Percentiles rank a stretch among this genome's conserved stretches.
Conservation (phyloP, 35 echinoderm and acorn worm species). For the Apostichopus parvimensis region DNA sequence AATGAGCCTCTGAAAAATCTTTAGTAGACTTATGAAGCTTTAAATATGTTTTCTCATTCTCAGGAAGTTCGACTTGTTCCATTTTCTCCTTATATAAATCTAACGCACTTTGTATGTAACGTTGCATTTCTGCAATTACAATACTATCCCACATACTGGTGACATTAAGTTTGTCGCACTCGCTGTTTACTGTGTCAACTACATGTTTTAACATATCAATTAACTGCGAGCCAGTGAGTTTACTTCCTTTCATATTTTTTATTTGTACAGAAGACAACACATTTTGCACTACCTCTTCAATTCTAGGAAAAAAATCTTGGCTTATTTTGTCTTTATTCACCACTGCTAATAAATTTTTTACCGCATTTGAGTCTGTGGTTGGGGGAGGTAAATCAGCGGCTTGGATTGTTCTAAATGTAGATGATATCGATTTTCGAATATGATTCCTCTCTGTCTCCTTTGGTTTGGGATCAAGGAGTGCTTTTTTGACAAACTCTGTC, state of each 20-base stretch:
- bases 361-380: not conserved
- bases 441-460: not conserved
- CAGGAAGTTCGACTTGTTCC: not conserved
- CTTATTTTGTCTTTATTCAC: not conserved
- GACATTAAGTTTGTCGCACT: not conserved
- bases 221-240: not conserved
- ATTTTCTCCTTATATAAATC: not conserved
- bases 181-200: not conserved
- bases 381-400: not conserved
- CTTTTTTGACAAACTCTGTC: not conserved
- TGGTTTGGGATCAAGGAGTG: not conserved
- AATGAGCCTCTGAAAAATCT: not conserved
- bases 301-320: not conserved
- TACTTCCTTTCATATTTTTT: not conserved
- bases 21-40: not conserved
- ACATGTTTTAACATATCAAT: not conserved
- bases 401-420: not conserved
- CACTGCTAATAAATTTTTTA: not conserved
- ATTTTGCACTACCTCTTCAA: not conserved
- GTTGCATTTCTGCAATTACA: not conserved
- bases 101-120: not conserved
- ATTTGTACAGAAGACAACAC: not conserved
- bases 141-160: not conserved
- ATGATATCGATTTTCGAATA: not conserved
- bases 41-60: not conserved